Base-by-base conservation (phyloP, 2,113 vertebrate genomes). In the Carassius gibelio region DNA sequence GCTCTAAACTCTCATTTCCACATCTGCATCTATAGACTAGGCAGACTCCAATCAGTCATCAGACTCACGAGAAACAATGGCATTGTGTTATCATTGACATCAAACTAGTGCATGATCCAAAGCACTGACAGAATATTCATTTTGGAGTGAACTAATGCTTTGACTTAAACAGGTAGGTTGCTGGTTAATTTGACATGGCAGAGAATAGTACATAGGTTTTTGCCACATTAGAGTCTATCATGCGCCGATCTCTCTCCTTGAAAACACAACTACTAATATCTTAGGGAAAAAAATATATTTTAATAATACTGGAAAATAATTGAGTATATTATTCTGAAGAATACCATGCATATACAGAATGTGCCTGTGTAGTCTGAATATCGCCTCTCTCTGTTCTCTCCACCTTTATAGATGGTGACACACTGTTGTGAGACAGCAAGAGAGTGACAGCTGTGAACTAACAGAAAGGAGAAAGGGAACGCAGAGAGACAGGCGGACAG, bases 401-500 rank as follows among this genome's bases (percentile, higher is more conserved):
- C 59, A 36, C 50, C 69, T 74, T 61, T 74, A 13, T 10, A 74
- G 71, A 74, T 45, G 19, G 34, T 77, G 57, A 38, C 34, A n/a
- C 38, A 79, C 57, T 23, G 57, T 79, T 79, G 57, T 62, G 21
- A 61, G 57, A 42, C 76, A 42, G 13, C 14, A 62, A 62, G 57
- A 61, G 30, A 23, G 77, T 79, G 77, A 42, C 26, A 62, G 85
- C 57, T 55, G 75, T 78, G 64, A 85, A 69, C 42, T 69, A 52
- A 38, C 48, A 23, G 50, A 50, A 34, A 30, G 15, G n/a, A 76
- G 13, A 13, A 84, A 34, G 11, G 1, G 76, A 55, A 59, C 8
- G 59, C 52, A 85, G 30, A 77, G 69, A 34, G 59, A 82, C 45
- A 82, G 61, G 34, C 48, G 89, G 85, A 86, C 87, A 90, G 74